Conservation (phyloP, 2,888 invertebrate genomes). For the Andrena bicolor region DNA sequence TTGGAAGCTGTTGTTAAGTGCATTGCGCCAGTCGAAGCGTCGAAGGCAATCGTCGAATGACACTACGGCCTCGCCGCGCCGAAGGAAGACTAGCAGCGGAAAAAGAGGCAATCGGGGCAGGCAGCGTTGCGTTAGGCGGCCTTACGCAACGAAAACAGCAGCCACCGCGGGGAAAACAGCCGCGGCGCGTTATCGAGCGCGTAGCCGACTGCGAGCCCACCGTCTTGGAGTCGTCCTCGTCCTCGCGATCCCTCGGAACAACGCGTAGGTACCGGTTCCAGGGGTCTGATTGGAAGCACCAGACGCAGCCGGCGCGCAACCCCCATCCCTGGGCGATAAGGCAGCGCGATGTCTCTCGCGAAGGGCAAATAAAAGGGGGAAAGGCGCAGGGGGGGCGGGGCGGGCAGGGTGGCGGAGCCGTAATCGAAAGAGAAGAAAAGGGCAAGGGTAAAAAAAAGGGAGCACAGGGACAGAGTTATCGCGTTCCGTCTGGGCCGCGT, state of each 20-base stretch:
- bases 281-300: constrained; percentile 57
- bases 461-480: constrained; percentile 69
- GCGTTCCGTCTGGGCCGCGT: constrained; percentile 72
- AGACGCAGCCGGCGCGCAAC: constrained; percentile 44
- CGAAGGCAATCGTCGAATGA: background rate
- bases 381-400: background rate
- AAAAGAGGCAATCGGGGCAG: background rate
- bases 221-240: constrained; percentile 34
- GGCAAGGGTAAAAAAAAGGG: constrained; percentile 36
- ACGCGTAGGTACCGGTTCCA: constrained; percentile 49
- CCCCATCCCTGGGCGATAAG: constrained; percentile 62
- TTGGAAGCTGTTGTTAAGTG: too few species aligned
- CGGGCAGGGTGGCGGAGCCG: constrained; percentile 38
- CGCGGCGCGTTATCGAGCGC: constrained; percentile 33
- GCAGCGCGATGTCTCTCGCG: constrained; percentile 62
- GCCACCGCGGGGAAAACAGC: background rate
- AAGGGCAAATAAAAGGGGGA: constrained; percentile 62
- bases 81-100: background rate
- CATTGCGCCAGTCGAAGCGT: background rate
- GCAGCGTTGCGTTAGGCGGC: background rate
- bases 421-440: constrained; percentile 62
- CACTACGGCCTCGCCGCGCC: background rate
- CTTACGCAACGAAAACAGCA: background rate
- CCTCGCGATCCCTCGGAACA: constrained; percentile 28
- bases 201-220: background rate